Evolutionary conservation across 2,797 vertebrate species (phyloP).

Genomic region (Pagetopsis macropterus): DNA sequence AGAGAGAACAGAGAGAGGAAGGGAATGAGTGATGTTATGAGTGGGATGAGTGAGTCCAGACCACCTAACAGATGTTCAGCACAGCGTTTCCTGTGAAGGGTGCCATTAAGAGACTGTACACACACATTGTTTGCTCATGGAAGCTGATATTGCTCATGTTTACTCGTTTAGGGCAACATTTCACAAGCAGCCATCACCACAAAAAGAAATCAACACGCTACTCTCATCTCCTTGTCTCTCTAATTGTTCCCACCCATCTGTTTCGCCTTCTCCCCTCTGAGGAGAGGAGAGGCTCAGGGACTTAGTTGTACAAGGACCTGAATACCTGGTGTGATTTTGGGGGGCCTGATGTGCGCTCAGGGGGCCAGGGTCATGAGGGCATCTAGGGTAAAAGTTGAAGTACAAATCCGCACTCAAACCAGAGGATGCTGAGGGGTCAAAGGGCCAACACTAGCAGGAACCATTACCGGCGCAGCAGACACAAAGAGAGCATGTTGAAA

Average conservation of each 20-base stretch:
- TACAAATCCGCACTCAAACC: conserved; percentile 22
- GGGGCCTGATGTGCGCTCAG: conserved; percentile 24
- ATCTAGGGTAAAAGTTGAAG: conserved; percentile 34
- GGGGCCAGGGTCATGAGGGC: conserved; percentile 27
- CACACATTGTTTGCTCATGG: conserved; percentile 44
- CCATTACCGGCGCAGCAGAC: background rate
- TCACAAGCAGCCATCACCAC: conserved; percentile 7
- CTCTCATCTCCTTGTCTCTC: conserved; percentile 12
- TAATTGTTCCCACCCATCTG: conserved; percentile 6
- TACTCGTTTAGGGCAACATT: conserved; percentile 31
- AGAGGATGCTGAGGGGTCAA: conserved; percentile 40
- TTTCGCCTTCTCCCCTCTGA: background rate
- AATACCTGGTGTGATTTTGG: conserved; percentile 28
- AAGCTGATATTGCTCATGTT: conserved; percentile 44
- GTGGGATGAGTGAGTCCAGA: conserved; percentile 60
- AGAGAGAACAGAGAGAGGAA: conserved; percentile 35
- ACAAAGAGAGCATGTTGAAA: conserved; percentile 4
- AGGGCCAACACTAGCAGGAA: conserved; percentile 27
- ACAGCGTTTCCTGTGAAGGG: conserved; percentile 2
- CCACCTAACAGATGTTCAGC: conserved; percentile 67
- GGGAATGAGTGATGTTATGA: conserved; percentile 53
- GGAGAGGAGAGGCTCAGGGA: background rate
- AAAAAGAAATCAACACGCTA: conserved; percentile 27
- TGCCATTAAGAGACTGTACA: conserved; percentile 53
- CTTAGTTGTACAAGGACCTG: background rate